A percentile compares a stretch with the other conserved stretches of the same genome.
These are phyloP conservation scores for Globicephala melas DNA, from an alignment of 2,113 vertebrate genomes.

Conservation along the genomic window DNA sequence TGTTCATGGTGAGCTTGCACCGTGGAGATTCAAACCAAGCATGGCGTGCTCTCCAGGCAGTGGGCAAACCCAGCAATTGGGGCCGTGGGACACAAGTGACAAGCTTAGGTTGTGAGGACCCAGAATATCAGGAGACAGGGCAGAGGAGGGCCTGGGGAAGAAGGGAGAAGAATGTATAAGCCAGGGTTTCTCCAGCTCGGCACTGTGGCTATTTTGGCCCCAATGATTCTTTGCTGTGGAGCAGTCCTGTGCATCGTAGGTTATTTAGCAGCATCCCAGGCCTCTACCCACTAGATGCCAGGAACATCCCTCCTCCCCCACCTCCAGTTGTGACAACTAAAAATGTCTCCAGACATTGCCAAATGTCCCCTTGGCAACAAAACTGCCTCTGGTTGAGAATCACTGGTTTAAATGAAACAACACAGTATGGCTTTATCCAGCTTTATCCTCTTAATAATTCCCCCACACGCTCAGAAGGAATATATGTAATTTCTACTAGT, in stretches of 20 bases:
- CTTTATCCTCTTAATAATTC: not conserved
- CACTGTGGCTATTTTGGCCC: not conserved
- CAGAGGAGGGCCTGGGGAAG: not conserved
- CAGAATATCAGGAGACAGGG: not conserved
- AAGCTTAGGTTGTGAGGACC: not conserved
- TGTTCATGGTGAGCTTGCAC: not conserved
- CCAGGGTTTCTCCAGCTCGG: not conserved
- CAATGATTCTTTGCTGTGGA: not conserved
- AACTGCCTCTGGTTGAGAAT: not conserved
- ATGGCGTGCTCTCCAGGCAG: not conserved
- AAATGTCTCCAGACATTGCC: not conserved
- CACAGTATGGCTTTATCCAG: not conserved
- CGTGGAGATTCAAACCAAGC: not conserved
- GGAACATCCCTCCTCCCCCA: not conserved
- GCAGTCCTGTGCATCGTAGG: not conserved
- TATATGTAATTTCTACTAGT: not conserved
- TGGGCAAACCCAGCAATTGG: not conserved
- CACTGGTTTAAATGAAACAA: conserved; percentile 30
- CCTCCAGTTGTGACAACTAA: not conserved
- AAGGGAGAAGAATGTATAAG: not conserved
- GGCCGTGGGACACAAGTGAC: not conserved
- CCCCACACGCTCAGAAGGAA: not conserved
- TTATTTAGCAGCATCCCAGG: not conserved
- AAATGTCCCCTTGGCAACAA: not conserved
- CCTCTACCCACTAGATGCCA: not conserved